Base-by-base conservation (phyloP, 1,140 invertebrate genomes). In the Drosophila mayri region DNA sequence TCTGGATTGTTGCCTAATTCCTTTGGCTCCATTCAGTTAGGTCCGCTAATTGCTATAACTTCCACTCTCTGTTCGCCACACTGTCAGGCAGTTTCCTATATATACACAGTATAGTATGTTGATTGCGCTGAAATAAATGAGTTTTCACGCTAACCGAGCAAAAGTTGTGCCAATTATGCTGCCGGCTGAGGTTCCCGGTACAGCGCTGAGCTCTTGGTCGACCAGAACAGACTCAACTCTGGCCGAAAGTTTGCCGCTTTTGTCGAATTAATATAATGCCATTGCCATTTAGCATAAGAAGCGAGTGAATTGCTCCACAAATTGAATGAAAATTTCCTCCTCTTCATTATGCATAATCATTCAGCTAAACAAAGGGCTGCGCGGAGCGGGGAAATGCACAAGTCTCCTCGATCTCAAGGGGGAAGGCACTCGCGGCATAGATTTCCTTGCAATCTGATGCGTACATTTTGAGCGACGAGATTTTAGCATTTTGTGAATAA, bases 21-120 rank as follows among this genome's bases (percentile, higher is more conserved):
- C 25, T 54, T 59, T 14, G 43, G 38, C 61, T 66, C 46, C 46
- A 52, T 76, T 58, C 67, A 82, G 60, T 81, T 77, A 46, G 49
- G 50, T 59, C 37, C 43, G 63, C 64, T 86, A 85, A 81, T 86
- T 85, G 78, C 67, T 57, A 60, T 81, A 66, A 86, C 41, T 67
- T 70, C 52, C 64, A 58, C 47, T 83, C 54, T 76, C 32, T 38
- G 71, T 65, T 38, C 46, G 20, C 6, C 18, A 18, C 18, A 6
- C 12, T 38, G 44, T 52, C 35, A 32, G 38, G 35, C n/a, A n/a
- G 12, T 43, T 12, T 54, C 52, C 52, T 55, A 25, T 55, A 55
- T 38, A 55, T 55, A 38, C 35, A 55, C 52, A 55, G 35, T 38
- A 38, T 38, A 20, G 35, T 54, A 40, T 67, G 61, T 70, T 76